Base-by-base conservation (phyloP, 2,797 vertebrate genomes). In the Oceanodroma leucorhoa region DNA sequence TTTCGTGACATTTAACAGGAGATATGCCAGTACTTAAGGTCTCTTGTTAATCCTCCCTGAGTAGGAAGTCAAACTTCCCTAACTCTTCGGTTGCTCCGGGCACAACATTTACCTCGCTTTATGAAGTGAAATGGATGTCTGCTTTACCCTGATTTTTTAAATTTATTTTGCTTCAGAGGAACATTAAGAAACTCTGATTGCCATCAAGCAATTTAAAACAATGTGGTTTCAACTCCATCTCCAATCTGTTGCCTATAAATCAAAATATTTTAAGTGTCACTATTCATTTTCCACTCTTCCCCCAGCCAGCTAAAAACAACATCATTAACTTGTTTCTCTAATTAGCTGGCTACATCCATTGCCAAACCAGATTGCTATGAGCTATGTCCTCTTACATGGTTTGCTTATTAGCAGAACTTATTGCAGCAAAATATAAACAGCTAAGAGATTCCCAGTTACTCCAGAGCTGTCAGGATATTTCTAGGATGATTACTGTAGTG, bases 351-450 rank as follows among this genome's bases (percentile, higher is more conserved):
- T 96, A 69, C 53, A 26, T 15, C 29, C 30, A 46, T 61, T 96
- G 89, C 89, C 89, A 95, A 95, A 83, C 41, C 78, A 95, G 77
- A 95, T 89, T 40, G 66, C 76, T 90, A 57, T 69, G 73, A 92
- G 72, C 67, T 61, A 70, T 87, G 38, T 85, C 62, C 34, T 78
- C 80, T 92, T 92, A 61, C 29, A 51, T 70, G 34, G 72, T 60
- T 77, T 96, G 64, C 64, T 93, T 90, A 84, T 92, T 95, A 93
- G 38, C 38, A 58, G 61, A 60, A 48, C 30, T 83, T 92, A 84
- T n/a, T 87, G 36, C 54, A 61, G 80, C 46, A 93, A 95, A 96
- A 96, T 92, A 53, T 38, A 93, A 94, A 76, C 66, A 93, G 54
- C 53, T 71, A 54, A 77, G 69, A 88, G 55, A 88, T 82, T 87